Percentiles rank a stretch among this genome's conserved stretches.
Conservation (phyloP, 2,797 vertebrate genomes). For the Anabacerthia variegaticeps region DNA sequence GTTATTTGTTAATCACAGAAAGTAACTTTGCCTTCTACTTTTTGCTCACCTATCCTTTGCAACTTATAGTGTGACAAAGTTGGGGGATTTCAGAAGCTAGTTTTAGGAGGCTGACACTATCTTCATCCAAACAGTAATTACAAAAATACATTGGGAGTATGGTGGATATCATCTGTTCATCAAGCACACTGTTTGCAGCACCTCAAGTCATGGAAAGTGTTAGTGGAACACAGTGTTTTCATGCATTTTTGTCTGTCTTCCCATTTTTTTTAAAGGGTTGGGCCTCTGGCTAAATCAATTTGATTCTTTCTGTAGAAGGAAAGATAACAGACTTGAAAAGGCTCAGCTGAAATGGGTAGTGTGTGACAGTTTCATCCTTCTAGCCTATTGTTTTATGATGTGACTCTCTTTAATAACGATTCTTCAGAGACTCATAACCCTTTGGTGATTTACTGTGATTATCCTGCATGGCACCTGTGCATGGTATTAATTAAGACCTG, state of each 20-base stretch:
- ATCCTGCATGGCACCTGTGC: constrained; percentile 58
- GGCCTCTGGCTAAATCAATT: background rate
- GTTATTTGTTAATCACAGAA: background rate
- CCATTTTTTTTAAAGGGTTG: background rate
- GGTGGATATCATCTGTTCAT: background rate
- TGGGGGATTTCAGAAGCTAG: background rate
- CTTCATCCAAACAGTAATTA: background rate
- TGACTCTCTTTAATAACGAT: constrained; percentile 48
- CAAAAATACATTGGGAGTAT: background rate
- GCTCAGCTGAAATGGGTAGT: background rate
- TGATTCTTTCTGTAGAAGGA: background rate
- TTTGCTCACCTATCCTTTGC: background rate
- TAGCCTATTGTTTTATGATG: constrained; percentile 37
- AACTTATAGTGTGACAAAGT: background rate
- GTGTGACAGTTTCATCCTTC: constrained; percentile 1
- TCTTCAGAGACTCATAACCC: constrained; percentile 48
- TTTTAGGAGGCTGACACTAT: background rate
- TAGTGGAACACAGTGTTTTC: background rate
- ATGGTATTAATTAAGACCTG: constrained; percentile 65
- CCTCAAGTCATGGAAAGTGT: background rate
- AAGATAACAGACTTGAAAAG: background rate
- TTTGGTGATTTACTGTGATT: constrained; percentile 59
- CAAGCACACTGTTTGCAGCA: background rate
- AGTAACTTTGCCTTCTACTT: background rate
- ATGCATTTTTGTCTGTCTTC: background rate